Evolutionary conservation across 1,140 invertebrate species (phyloP).

Genomic region (Arion vulgaris): DNA sequence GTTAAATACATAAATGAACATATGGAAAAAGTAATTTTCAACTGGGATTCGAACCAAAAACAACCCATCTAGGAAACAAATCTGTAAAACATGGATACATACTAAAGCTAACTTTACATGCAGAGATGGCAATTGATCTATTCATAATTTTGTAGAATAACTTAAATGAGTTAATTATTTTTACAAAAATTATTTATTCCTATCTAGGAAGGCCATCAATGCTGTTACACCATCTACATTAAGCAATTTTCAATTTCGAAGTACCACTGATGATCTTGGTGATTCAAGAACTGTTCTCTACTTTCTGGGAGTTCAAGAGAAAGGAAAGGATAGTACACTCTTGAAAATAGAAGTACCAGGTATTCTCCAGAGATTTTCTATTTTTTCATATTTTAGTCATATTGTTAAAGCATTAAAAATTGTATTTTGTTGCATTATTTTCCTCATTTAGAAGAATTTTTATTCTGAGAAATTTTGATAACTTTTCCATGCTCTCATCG

Average conservation of each 20-base stretch:
- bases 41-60: too few species aligned
- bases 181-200: too few species aligned
- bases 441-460: neutral
- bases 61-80: too few species aligned
- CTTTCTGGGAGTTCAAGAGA: constrained; percentile 87
- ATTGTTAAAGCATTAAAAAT: neutral
- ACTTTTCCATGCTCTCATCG: too few species aligned
- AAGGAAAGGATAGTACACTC: constrained; percentile 89
- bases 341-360: constrained; percentile 82
- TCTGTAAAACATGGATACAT: too few species aligned
- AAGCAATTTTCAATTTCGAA: constrained; percentile 77
- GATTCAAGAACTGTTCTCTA: constrained; percentile 78
- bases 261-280: constrained; percentile 61
- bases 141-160: too few species aligned
- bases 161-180: too few species aligned
- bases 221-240: constrained; percentile 72
- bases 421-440: neutral
- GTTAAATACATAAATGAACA: too few species aligned
- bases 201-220: constrained; percentile 77
- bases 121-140: too few species aligned
- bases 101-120: too few species aligned
- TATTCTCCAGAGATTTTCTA: neutral
- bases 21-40: too few species aligned
- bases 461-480: too few species aligned
- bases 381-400: neutral